Conservation (phyloP, 2,113 vertebrate genomes). For the Chunga burmeisteri region DNA sequence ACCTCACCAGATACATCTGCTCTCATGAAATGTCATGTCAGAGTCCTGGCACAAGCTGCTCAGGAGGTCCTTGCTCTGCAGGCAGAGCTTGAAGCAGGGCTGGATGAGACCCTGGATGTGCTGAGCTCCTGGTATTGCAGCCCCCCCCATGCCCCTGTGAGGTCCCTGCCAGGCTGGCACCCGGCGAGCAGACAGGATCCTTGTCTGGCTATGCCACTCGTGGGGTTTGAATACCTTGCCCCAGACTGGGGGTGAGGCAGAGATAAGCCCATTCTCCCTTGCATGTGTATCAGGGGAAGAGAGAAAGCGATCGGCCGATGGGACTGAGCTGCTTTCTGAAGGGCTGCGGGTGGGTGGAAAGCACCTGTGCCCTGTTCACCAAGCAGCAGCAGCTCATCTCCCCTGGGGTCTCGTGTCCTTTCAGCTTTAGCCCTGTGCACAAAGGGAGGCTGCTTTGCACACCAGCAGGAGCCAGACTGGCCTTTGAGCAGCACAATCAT, state of each 20-base stretch:
- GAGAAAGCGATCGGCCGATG: not conserved
- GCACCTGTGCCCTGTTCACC: not conserved
- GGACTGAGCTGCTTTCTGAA: not conserved
- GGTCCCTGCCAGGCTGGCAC: not conserved
- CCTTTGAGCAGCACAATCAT: not conserved
- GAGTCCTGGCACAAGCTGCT: not conserved
- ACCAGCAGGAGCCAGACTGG: not conserved
- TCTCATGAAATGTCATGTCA: not conserved
- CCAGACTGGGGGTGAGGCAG: not conserved
- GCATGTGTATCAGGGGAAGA: not conserved
- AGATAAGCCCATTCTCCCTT: not conserved
- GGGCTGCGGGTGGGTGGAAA: not conserved
- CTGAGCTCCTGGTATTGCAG: not conserved
- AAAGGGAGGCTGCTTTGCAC: constrained; percentile 6
- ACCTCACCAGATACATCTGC: not conserved
- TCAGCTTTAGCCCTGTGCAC: not conserved
- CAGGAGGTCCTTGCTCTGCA: not conserved
- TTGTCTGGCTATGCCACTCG: not conserved
- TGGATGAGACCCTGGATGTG: rapidly evolving
- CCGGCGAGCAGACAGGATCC: not conserved
- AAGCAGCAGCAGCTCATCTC: not conserved
- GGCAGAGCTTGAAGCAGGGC: not conserved
- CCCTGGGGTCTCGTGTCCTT: not conserved
- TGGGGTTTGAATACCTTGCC: not conserved
- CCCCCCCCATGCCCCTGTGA: no score